phyloP scores from a whole-genome alignment of 2,113 vertebrate species.

The Protobothrops mucrosquamatus region DNA sequence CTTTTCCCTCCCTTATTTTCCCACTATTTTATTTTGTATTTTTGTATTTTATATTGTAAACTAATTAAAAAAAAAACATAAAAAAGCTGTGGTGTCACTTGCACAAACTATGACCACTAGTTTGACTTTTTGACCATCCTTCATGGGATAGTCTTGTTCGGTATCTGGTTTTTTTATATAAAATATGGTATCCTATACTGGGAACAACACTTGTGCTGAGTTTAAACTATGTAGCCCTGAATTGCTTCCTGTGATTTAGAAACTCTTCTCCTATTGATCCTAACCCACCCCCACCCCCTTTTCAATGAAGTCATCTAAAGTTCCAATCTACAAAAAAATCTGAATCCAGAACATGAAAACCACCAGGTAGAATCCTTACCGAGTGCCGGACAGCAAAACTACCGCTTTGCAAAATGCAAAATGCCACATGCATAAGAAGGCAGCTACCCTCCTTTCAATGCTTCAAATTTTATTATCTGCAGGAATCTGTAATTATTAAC shows the following conservation, averaged over 20 bases:
- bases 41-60: too few relatives aligned
- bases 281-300: neutral
- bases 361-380: neutral
- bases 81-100: neutral
- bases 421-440: constrained; percentile 51
- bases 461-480: constrained; percentile 62
- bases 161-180: neutral
- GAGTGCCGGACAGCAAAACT: neutral
- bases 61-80: neutral
- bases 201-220: neutral
- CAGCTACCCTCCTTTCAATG: constrained; percentile 22
- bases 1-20: too few relatives aligned
- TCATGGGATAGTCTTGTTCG: neutral
- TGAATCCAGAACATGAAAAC: neutral
- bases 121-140: neutral
- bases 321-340: neutral
- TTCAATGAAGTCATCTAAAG: neutral
- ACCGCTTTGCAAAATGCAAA: constrained; percentile 22
- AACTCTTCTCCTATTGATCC: neutral
- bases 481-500: constrained; percentile 68
- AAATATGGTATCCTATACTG: neutral
- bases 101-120: neutral
- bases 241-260: neutral
- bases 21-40: too few relatives aligned
- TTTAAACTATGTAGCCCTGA: neutral